Evolutionary conservation across 1,140 invertebrate genomes (phyloP), one percentile per base, ranked within the genome.

Genomic region (Drosophila repletoides): DNA sequence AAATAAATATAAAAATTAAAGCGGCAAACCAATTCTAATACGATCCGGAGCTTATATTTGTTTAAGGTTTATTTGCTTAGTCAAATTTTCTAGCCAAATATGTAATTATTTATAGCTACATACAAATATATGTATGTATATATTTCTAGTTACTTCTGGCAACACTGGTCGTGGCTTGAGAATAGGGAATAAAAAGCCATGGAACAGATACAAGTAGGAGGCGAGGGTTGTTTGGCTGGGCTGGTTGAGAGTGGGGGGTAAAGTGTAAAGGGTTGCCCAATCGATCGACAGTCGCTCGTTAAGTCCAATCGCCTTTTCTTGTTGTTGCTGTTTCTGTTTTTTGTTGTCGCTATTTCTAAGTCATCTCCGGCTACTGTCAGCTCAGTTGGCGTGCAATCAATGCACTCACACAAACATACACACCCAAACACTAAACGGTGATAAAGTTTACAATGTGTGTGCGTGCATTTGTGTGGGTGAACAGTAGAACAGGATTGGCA

Each of bases 311-410:
- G 46, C 26, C 6, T 12, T 9, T 53, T 43, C 9, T 46, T 64
- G 24, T 38, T 48, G 3, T 14, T 55, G 14, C 19, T 48, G 19
- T 28, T 63, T 9, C 10, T 53, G 38, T 19, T 48, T 31, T 33
- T 51, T 43, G 10, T 26, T 17, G 10, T 55, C 46, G 36, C 40
- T 46, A 53, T 67, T 53, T 61, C 38, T 45, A 60, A 67, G 46
- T 45, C 40, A 48, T 45, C 24, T 29, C 51, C 2, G 33, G 26
- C 45, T 38, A 17, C 24, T 38, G 56, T 9, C 19, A 21, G 5
- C 48, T 52, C 46, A 67, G 29, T 45, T 64, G 49, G 48, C 60
- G 31, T 38, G 22, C 53, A 69, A 69, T 59, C 52, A 65, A 65
- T 71, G 53, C 63, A 41, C 48, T 53, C 64, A 38, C 19, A 26